Conservation (phyloP, 2,888 invertebrate genomes). For the Lissocephala sabroskyi region DNA sequence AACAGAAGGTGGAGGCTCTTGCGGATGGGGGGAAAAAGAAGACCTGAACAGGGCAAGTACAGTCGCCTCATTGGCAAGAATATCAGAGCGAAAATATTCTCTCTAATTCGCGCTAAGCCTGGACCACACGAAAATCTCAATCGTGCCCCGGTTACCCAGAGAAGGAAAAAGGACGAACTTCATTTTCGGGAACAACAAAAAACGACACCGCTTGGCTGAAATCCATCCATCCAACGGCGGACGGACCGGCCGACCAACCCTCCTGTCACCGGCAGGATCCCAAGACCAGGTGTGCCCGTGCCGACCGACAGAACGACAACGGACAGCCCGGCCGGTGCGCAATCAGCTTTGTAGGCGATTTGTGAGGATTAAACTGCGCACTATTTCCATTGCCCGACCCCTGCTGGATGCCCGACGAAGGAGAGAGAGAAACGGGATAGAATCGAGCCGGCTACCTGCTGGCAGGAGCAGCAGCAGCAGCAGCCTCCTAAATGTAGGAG, state of each 20-base stretch:
- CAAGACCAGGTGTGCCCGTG: constrained; percentile 38
- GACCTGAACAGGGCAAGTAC: background rate
- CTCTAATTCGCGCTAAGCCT: constrained; percentile 45
- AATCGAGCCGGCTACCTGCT: constrained; percentile 6
- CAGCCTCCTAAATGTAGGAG: constrained; percentile 38
- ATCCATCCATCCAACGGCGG: constrained; percentile 10
- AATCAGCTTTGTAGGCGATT: constrained; percentile 66
- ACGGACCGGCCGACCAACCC: constrained; percentile 22
- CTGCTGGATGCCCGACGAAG: background rate
- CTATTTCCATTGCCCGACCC: constrained; percentile 15
- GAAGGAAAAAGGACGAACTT: constrained; percentile 26
- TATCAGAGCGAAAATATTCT: constrained; percentile 28
- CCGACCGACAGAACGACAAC: constrained; percentile 7
- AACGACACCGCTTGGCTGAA: constrained; percentile 41
- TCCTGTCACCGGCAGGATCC: background rate
- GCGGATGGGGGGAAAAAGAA: no score
- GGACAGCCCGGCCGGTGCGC: constrained; percentile 48
- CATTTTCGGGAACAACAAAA: constrained; percentile 39
- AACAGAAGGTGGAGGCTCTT: no score
- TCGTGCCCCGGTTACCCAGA: no score
- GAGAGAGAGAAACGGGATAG: background rate
- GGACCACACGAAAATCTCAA: background rate
- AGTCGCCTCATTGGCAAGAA: no score
- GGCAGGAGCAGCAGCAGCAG: no score
- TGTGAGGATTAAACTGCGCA: constrained; percentile 62